Evolutionary conservation across 2,888 invertebrate species (phyloP).

Genomic region (Alviniconcha strummeri): DNA sequence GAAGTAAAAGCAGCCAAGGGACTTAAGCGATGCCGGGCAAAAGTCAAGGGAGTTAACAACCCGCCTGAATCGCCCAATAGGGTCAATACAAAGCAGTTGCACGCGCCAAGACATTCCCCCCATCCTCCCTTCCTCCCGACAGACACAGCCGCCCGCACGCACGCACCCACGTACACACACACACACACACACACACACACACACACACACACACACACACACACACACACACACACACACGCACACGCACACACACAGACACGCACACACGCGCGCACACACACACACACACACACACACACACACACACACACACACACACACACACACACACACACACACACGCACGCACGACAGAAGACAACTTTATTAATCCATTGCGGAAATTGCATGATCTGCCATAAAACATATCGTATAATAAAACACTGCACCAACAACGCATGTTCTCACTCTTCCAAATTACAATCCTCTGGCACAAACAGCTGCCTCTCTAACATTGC

Average conservation of each 20-base stretch:
- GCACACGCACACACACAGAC: neutral
- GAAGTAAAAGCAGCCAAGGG: too few relatives aligned
- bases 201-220: neutral
- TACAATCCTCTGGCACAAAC: too few relatives aligned
- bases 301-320: neutral
- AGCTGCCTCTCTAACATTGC: neutral
- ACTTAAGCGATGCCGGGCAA: too few relatives aligned
- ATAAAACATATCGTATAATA: neutral
- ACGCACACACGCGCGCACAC: neutral
- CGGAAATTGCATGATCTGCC: neutral
- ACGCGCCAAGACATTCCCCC: neutral
- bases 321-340: neutral
- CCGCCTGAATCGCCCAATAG: too few relatives aligned
- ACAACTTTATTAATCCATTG: neutral
- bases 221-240: conserved; percentile 5
- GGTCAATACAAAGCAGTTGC: too few relatives aligned
- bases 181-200: neutral
- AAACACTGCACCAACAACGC: too few relatives aligned
- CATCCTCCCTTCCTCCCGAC: neutral
- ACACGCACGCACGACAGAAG: neutral
- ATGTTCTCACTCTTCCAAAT: too few relatives aligned
- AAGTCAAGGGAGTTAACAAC: too few relatives aligned
- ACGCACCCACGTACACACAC: neutral
- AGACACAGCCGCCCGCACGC: neutral
- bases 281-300: conserved; percentile 4